Percentiles rank a stretch among this genome's conserved stretches.
phyloP scores from a whole-genome alignment of 1,140 invertebrate species.

The Sitobion miscanthi region DNA sequence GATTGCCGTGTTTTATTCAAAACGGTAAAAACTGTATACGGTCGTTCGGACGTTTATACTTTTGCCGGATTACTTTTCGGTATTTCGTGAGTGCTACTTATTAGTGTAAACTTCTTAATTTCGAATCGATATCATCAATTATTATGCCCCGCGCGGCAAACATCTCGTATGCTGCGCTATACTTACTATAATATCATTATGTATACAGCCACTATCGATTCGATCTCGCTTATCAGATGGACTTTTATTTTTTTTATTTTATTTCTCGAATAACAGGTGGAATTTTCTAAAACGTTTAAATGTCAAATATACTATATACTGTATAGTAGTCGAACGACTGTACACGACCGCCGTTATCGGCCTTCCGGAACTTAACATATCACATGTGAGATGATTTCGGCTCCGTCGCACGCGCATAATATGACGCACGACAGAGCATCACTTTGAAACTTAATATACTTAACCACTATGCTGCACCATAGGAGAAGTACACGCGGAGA shows the following conservation, averaged over 20 bases:
- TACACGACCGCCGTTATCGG: neutral
- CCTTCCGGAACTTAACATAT: neutral
- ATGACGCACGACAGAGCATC: neutral
- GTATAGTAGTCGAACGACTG: no score
- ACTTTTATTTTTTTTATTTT: neutral
- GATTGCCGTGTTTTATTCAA: neutral
- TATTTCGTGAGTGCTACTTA: neutral
- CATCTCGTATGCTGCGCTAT: neutral
- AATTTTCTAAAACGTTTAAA: constrained; percentile 11
- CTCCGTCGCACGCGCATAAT: neutral
- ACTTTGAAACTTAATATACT: constrained; percentile 33
- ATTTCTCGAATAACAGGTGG: neutral
- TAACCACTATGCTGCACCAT: neutral
- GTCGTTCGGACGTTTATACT: neutral
- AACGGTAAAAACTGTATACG: neutral
- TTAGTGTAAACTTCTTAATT: constrained; percentile 45
- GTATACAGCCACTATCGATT: neutral
- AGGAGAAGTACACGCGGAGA: neutral
- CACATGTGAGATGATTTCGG: neutral
- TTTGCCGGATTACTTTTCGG: neutral
- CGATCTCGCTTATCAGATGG: neutral
- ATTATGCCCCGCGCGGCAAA: neutral
- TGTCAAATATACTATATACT: neutral
- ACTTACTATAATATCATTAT: neutral
- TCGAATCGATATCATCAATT: constrained; percentile 30